phyloP scores from a whole-genome alignment of 2,797 vertebrate species.

The Lemur catta region DNA sequence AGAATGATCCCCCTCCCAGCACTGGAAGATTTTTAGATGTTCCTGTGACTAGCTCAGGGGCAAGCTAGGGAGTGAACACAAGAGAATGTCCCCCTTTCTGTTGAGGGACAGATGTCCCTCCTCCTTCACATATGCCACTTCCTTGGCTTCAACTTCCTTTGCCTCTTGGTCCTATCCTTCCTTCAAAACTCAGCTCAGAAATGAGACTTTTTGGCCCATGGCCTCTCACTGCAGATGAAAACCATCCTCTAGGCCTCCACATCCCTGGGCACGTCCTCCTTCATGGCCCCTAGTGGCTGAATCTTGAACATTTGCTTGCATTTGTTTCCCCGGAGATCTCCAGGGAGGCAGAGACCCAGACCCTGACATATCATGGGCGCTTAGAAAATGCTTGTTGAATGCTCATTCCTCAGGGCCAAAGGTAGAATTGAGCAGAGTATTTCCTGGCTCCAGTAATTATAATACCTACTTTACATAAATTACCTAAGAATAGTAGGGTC shows the following conservation, averaged over 20 bases:
- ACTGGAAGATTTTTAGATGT: background rate
- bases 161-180: background rate
- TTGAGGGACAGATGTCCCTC: background rate
- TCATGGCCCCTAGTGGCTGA: background rate
- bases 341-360: background rate
- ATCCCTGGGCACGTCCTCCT: background rate
- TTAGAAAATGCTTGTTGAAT: background rate
- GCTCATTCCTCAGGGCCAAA: background rate
- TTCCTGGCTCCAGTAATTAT: constrained; percentile 24
- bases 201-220: background rate
- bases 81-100: background rate
- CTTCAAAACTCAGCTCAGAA: background rate
- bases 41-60: background rate
- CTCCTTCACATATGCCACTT: background rate
- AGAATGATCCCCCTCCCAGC: background rate
- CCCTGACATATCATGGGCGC: background rate
- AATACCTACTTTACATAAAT: constrained; percentile 27
- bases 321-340: background rate
- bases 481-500: background rate
- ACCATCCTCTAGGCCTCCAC: background rate
- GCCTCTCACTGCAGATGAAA: background rate
- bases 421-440: background rate
- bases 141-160: background rate
- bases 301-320: background rate
- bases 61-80: background rate